A percentile compares a stretch with the other conserved stretches of the same genome.
phyloP scores from a whole-genome alignment of 2,113 vertebrate species.

The Xenopus borealis region DNA sequence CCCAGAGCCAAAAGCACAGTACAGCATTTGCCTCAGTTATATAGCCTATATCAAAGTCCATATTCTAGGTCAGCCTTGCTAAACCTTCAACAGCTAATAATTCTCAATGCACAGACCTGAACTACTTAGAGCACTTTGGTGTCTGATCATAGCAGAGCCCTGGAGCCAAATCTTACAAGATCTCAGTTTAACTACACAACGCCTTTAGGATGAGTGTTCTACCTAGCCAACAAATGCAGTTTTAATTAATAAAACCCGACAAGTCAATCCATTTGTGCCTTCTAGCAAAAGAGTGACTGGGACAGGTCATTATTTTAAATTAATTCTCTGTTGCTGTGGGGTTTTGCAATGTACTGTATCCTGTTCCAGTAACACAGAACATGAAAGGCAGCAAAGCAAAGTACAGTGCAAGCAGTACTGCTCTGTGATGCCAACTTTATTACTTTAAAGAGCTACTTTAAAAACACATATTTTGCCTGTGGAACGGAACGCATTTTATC shows the following conservation, averaged over 20 bases:
- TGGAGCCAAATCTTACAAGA: constrained; percentile 1
- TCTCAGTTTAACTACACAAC: not conserved
- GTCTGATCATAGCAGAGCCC: constrained; percentile 16
- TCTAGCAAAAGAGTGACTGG: not conserved
- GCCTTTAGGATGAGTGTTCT: constrained; percentile 17
- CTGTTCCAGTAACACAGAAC: not conserved
- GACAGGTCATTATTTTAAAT: constrained; percentile 43
- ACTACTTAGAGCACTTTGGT: not conserved
- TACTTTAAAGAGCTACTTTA: not conserved
- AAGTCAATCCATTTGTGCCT: constrained; percentile 29
- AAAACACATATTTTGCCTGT: not conserved
- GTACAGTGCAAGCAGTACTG: not conserved
- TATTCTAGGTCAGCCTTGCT: not conserved
- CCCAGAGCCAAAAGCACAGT: not conserved
- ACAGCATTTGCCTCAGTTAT: not conserved
- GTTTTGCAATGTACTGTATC: not conserved
- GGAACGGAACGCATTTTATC: not conserved
- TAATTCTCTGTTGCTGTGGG: constrained; percentile 30
- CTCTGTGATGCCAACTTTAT: not conserved
- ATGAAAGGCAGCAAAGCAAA: not conserved
- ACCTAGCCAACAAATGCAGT: not conserved
- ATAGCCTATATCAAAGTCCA: not conserved
- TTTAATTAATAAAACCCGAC: constrained; percentile 16
- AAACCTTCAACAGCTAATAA: not conserved
- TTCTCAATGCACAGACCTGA: not conserved